phyloP scores from a whole-genome alignment of 2,113 vertebrate species.

The Pavo muticus region DNA sequence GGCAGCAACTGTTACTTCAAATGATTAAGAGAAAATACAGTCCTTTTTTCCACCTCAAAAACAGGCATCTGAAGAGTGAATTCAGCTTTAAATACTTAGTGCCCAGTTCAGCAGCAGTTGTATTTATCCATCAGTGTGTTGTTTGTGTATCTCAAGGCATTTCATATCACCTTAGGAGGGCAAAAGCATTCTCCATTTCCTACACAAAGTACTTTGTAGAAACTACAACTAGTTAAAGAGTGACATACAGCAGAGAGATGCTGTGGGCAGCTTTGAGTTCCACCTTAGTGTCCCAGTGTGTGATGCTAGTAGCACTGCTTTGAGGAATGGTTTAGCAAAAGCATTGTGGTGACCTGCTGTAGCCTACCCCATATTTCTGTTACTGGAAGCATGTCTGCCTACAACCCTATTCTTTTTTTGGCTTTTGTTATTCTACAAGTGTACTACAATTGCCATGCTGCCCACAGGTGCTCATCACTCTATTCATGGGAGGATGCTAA shows the following conservation, averaged over 20 bases:
- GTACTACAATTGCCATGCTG: not conserved
- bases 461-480: not conserved
- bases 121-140: not conserved
- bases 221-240: not conserved
- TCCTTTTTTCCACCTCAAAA: not conserved
- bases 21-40: not conserved
- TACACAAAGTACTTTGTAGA: not conserved
- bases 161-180: not conserved
- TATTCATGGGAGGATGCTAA: not conserved
- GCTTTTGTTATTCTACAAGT: not conserved
- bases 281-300: not conserved
- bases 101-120: not conserved
- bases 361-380: rapidly evolving
- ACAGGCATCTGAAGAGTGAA: not conserved
- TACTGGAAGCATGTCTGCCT: not conserved
- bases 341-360: not conserved
- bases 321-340: not conserved
- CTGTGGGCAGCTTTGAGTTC: not conserved
- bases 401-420: not conserved
- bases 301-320: not conserved
- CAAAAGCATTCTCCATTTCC: not conserved
- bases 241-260: rapidly evolving
- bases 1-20: not conserved
- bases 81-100: not conserved
- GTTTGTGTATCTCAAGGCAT: not conserved